Base-by-base conservation (phyloP, 2,113 vertebrate genomes). In the Oncorhynchus nerka region DNA sequence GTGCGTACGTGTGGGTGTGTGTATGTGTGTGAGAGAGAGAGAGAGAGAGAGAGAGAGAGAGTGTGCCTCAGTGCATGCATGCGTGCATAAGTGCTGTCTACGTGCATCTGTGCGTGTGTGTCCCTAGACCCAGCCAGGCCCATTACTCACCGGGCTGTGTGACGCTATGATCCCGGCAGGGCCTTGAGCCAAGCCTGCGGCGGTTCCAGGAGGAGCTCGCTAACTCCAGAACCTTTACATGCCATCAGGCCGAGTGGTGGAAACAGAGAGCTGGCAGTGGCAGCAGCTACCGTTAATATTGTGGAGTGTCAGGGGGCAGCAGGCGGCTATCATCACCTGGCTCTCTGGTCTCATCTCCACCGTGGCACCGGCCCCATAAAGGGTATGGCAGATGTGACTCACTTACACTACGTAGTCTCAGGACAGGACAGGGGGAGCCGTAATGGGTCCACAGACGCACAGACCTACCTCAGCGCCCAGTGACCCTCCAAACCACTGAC, bases 141-240 rank as follows among this genome's bases (percentile, higher is more conserved):
- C 59, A 62, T 62, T 62, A 62, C 59, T 62, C 59, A n/a, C 59
- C 82, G 26, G 26, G 26, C 65, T 67, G 59, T 16, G 19, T 16
- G 79, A 71, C 67, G 77, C 77, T 85, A 79, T 89, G 85, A 87
- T 88, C 82, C 86, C 62, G 16, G 59, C 74, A 84, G 78, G 85
- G 85, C 89, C 82, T 77, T 75, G 51, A 87, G 89, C 84, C 85
- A 89, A 86, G 83, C 85, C 85, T 2, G 82, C 80, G 82, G 88
- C 88, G 84, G 82, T 85, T 86, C 87, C 88, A 1, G 83, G 84
- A 89, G 77, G 82, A 84, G 81, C 74, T 82, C 76, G 68, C 75
- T 78, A 86, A 82, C 78, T 84, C 71, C 26, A 77, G 75, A 86
- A 86, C 76, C 79, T 78, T 30, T 75, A 84, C 68, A 80, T 75